Conservation (phyloP, 1,140 invertebrate genomes). For the Chironomus tepperi region DNA sequence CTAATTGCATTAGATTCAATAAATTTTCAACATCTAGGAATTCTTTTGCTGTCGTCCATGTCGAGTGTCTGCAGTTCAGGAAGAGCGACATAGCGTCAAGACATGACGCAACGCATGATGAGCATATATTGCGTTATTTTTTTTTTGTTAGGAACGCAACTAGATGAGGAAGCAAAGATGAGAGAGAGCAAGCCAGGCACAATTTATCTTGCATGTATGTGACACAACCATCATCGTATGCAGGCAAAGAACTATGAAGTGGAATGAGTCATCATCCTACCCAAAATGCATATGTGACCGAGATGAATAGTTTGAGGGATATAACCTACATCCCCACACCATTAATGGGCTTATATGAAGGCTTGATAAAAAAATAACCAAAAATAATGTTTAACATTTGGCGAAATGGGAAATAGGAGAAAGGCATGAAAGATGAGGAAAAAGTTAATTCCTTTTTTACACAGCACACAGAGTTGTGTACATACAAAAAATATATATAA, state of each 20-base stretch:
- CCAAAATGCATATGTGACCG: neutral
- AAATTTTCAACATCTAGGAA: neutral
- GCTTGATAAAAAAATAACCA: neutral
- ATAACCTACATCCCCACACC: neutral
- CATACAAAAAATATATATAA: too few relatives aligned
- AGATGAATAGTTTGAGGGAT: neutral
- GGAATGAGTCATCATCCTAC: neutral
- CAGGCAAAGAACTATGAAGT: too few relatives aligned
- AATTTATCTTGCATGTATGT: too few relatives aligned
- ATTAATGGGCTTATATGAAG: neutral
- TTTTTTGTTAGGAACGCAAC: too few relatives aligned
- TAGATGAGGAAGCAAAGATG: too few relatives aligned
- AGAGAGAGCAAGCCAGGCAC: too few relatives aligned
- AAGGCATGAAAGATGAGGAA: neutral
- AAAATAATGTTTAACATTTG: conserved; percentile 23
- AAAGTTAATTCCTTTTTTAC: conserved; percentile 11
- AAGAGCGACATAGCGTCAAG: neutral
- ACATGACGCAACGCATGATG: neutral
- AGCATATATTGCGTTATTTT: neutral
- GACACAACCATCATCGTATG: too few relatives aligned
- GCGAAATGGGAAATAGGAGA: neutral
- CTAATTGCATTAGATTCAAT: conserved; percentile 7
- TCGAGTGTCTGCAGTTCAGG: neutral
- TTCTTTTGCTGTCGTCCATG: too few relatives aligned
- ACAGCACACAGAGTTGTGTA: neutral